phyloP scores from a whole-genome alignment of 1,140 invertebrate species.

The Drosophila nebulosa region DNA sequence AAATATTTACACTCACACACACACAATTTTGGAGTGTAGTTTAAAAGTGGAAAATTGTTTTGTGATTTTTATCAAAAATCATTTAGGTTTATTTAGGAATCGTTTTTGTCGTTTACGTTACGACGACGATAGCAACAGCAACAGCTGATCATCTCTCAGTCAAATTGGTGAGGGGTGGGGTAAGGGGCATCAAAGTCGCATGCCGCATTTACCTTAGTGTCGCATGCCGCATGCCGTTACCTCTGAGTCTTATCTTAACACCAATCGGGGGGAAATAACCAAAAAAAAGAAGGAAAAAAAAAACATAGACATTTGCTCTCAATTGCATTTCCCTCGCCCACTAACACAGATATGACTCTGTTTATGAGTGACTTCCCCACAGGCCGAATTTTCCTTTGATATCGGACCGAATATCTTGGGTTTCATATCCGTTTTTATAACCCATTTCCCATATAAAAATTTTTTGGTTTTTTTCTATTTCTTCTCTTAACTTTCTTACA shows the following conservation, averaged over 20 bases:
- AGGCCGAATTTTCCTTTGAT: conserved; percentile 41
- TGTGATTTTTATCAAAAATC: neutral
- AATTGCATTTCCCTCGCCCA: conserved; percentile 3
- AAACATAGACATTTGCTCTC: conserved; percentile 25
- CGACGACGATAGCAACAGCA: neutral
- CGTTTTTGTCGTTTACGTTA: neutral
- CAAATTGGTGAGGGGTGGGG: neutral
- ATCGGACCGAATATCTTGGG: conserved; percentile 53
- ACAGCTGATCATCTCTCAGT: neutral
- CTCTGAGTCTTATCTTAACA: neutral
- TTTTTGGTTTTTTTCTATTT: neutral
- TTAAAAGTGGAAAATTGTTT: conserved; percentile 29
- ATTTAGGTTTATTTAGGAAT: neutral
- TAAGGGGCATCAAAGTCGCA: neutral
- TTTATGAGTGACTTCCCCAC: conserved; percentile 67
- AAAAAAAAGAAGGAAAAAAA: neutral
- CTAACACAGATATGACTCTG: neutral
- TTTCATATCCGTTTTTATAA: conserved; percentile 77
- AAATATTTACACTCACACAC: conserved; percentile 49
- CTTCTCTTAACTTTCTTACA: conserved; percentile 33
- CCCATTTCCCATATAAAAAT: conserved; percentile 61
- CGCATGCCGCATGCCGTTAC: neutral
- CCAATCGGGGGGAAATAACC: neutral
- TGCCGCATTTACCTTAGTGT: neutral
- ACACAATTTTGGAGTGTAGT: conserved; percentile 9